Percentiles rank a stretch among this genome's conserved stretches.
phyloP scores from a whole-genome alignment of 2,113 vertebrate genomes.

The Eublepharis macularius region DNA sequence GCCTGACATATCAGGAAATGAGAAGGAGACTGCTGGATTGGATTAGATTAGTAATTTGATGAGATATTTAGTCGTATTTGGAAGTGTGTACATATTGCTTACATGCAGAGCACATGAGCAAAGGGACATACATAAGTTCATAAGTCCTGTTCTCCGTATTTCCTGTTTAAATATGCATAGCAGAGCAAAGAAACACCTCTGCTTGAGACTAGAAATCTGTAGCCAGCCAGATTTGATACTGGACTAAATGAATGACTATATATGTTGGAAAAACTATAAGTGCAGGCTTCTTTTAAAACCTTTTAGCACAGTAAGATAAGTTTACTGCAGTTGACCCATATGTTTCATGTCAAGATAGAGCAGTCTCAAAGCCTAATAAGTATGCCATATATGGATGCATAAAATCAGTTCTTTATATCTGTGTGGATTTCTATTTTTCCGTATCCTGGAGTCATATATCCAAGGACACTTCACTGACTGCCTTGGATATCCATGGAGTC shows the following conservation, averaged over 20 bases:
- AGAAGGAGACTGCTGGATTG: background rate
- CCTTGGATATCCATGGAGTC: background rate
- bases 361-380: background rate
- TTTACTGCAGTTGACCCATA: background rate
- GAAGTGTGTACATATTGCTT: background rate
- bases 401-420: background rate
- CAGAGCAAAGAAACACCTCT: background rate
- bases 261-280: background rate
- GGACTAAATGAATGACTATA: background rate
- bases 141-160: background rate
- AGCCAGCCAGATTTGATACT: background rate
- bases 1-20: conserved; percentile 44
- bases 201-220: background rate
- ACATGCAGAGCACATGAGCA: background rate
- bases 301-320: background rate
- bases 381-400: background rate
- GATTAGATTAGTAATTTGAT: background rate
- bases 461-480: background rate
- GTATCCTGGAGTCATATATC: background rate
- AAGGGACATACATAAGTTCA: background rate
- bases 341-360: background rate
- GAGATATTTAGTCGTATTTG: conserved; percentile 9
- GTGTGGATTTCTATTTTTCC: background rate
- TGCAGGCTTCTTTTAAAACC: background rate
- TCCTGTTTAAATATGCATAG: background rate